Percentiles rank a stretch among this genome's conserved stretches.
Evolutionary conservation across 2,113 vertebrate genomes (phyloP).

Genomic region (Lota lota): DNA sequence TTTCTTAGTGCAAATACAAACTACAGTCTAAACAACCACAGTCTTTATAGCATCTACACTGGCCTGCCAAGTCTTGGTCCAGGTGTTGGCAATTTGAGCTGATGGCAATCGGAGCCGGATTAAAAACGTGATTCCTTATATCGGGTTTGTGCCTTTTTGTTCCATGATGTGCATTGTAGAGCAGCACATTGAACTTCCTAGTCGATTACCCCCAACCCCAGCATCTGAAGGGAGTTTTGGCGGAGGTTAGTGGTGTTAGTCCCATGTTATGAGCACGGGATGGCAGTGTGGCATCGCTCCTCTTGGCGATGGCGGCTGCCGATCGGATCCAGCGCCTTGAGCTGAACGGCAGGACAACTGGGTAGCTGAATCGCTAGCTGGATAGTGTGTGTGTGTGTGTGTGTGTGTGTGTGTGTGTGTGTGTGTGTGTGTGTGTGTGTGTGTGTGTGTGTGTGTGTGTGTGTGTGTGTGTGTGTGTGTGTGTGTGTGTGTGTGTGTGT

Average conservation of each 20-base stretch:
- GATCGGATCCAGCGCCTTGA: background rate
- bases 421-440: no score
- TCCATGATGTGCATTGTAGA: slow-evolving; percentile 20
- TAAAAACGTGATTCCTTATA: slow-evolving; percentile 1
- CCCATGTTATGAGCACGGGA: background rate
- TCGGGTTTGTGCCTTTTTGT: background rate
- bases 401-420: no score
- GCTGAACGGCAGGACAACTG: slow-evolving; percentile 16
- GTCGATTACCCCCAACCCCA: no score
- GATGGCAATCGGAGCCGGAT: background rate
- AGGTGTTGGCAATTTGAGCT: background rate
- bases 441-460: no score
- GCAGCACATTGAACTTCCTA: background rate
- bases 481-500: no score
- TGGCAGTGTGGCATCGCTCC: slow-evolving; percentile 37
- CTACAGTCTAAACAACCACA: slow-evolving; percentile 24
- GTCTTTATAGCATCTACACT: slow-evolving; percentile 21
- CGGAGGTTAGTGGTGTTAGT: background rate
- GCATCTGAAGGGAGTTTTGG: no score
- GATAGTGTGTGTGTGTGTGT: no score
- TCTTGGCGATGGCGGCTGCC: background rate
- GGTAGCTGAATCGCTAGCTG: background rate
- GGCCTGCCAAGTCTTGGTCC: no score
- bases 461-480: no score
- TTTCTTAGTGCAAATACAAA: slow-evolving; percentile 47